Conservation (phyloP, 1,140 invertebrate species). For the Arion vulgaris region DNA sequence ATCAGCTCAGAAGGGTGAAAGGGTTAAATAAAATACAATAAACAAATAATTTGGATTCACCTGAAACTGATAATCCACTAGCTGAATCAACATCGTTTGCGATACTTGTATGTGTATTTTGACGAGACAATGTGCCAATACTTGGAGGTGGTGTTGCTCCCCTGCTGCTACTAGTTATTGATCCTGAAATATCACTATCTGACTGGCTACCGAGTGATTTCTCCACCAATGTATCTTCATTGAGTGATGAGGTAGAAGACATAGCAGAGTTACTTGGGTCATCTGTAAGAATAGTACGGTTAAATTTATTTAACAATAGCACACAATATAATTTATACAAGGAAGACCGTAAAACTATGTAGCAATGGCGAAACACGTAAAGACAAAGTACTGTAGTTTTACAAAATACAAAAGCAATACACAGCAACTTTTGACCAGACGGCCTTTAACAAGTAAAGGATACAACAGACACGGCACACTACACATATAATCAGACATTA, state of each 20-base stretch:
- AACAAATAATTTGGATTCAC: neutral
- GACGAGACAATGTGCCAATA: neutral
- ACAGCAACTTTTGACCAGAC: too few species aligned
- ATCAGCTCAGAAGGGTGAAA: too few species aligned
- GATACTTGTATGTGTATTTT: neutral
- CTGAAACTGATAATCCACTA: neutral
- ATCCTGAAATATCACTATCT: neutral
- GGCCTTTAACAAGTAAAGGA: too few species aligned
- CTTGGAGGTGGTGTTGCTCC: neutral
- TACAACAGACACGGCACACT: too few species aligned
- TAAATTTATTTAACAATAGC: too few species aligned
- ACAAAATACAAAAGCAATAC: too few species aligned
- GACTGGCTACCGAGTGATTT: neutral
- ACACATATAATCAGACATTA: too few species aligned
- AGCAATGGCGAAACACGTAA: too few species aligned
- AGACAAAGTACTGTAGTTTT: too few species aligned
- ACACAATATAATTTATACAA: too few species aligned
- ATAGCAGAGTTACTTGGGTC: neutral
- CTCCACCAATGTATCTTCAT: neutral
- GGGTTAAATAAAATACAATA: too few species aligned
- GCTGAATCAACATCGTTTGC: neutral
- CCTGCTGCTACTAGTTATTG: neutral
- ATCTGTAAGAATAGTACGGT: neutral
- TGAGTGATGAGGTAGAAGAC: neutral
- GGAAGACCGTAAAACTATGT: too few species aligned